Evolutionary conservation across 2,888 invertebrate genomes (phyloP), one percentile per base, ranked within the genome.

Genomic region (Phalangium opilio): DNA sequence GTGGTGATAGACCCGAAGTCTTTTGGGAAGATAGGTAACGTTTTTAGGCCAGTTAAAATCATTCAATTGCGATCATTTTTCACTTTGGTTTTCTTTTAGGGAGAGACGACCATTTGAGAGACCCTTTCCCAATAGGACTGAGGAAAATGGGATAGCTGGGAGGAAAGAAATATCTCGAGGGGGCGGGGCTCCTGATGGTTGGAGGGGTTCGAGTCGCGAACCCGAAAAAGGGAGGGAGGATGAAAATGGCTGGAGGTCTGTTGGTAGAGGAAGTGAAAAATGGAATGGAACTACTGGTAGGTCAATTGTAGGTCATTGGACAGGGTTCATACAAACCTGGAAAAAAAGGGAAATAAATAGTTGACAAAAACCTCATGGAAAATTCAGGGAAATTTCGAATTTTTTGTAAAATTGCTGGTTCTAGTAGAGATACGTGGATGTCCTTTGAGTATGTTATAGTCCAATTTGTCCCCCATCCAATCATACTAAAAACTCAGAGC

Each of bases 181-280:
- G 8, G 27, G 27, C 27, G 64, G 39, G 19, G 33, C 45, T 15
- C 42, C 44, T 38, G 52, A 54, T n/a, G 46, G 50, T 19, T 56
- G 56, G 49, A 44, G 56, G 33, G 53, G 52, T 27, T 27, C 27
- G 4, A 27, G 27, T 27, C 27, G 27, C 4, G 27, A 27, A 18
- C 68, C 67, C 56, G 67, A 61, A 53, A 67, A 67, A 35, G 67
- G 64, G 36, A 66, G 65, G 19, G 62, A 58, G 14, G 51, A 51
- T 32, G 73, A 72, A 41, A 71, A 72, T 21, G 70, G 68, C 8
- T 11, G 74, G 74, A 64, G 73, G 48, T 62, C 63, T 15, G 64
- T 68, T 43, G 66, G 65, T 33, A 64, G 65, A 57, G 63, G 64
- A 10, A 32, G 47, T 27, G 75, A 74, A 50, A 75, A 75, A 62